Percentiles rank a stretch among this genome's conserved stretches.
Evolutionary conservation across 2,113 vertebrate species (phyloP).

Genomic region (Phyllopteryx taeniolatus): DNA sequence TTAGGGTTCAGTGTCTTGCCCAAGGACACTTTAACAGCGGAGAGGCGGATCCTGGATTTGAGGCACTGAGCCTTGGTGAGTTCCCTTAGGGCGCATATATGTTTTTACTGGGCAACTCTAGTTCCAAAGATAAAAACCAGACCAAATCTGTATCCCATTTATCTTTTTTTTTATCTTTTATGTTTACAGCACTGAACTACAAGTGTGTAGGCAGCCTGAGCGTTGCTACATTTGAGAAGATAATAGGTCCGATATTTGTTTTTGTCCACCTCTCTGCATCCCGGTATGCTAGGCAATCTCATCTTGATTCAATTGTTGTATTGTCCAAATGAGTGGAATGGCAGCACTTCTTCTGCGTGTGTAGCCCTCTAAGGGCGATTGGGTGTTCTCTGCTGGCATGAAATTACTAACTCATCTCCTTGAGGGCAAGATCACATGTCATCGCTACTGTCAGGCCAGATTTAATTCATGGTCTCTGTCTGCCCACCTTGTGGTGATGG

Average conservation of each 20-base stretch:
- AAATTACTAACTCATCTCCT: conserved; percentile 65
- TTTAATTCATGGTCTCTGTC: conserved; percentile 57
- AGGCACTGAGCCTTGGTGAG: no score
- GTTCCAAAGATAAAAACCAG: no score
- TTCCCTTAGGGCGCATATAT: no score
- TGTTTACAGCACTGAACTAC: background rate
- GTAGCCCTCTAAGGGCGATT: conserved; percentile 56
- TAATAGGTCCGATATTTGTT: background rate
- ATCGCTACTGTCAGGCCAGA: conserved; percentile 57
- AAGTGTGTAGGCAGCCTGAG: background rate
- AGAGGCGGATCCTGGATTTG: no score
- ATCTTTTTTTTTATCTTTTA: background rate
- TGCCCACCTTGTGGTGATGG: conserved; percentile 48
- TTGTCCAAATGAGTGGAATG: conserved; percentile 61
- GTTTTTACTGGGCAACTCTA: no score
- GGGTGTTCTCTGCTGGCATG: conserved; percentile 58
- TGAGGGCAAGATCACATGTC: conserved; percentile 54
- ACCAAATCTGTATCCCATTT: no score
- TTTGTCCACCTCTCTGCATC: conserved; percentile 1
- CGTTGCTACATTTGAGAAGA: background rate
- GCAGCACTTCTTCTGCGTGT: conserved; percentile 51
- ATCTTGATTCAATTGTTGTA: conserved; percentile 50
- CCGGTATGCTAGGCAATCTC: conserved; percentile 33
- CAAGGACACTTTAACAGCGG: no score
- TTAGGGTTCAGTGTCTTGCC: no score